Evolutionary conservation across 2,113 vertebrate species (phyloP), one percentile per base, ranked within the genome.

Genomic region (Grantiella picta): DNA sequence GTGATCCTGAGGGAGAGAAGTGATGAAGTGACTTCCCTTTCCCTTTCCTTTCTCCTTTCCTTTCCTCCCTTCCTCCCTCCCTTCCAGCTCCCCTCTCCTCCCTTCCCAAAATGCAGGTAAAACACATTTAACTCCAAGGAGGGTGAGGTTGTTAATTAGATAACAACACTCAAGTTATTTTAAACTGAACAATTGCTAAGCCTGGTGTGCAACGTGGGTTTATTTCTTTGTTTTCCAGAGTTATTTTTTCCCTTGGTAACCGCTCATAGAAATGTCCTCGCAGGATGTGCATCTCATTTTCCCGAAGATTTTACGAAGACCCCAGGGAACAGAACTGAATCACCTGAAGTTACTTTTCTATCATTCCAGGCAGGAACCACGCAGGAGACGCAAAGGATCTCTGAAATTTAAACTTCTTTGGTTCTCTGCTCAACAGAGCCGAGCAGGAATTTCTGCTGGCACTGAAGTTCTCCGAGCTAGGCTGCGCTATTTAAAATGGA

Each of bases 401-500:
- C 83, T 81, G 86, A 96, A 96, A 97, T 95, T 98, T 96, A 96
- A 98, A 97, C 87, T 96, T 91, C 92, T 63, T 83, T 42, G 82
- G 75, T 83, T 94, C 68, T 94, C 85, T 85, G 89, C 89, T 91
- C 93, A 89, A 92, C 72, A 47, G 49, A 86, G 53, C 54, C 36
- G 93, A 97, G 95, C 79, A 75, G 88, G 96, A 96, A 96, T 94
- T 97, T 70, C 59, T 87, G 94, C 96, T 52, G 76, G 86, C 94
- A 91, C 65, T 80, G 82, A 95, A 96, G 90, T 85, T 98, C 95
- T 94, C 89, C 33, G 96, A 96, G 97, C 86, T 69, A 31, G 91
- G 96, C 96, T 97, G 83, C 52, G 95, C 96, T 96, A 86, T 97
- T 97, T 96, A 95, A 97, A 97, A 96, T 82, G 68, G 93, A 96